Evolutionary conservation across 1,140 invertebrate genomes (phyloP), one percentile per base, ranked within the genome.

Genomic region (Neocloeon triangulifer): DNA sequence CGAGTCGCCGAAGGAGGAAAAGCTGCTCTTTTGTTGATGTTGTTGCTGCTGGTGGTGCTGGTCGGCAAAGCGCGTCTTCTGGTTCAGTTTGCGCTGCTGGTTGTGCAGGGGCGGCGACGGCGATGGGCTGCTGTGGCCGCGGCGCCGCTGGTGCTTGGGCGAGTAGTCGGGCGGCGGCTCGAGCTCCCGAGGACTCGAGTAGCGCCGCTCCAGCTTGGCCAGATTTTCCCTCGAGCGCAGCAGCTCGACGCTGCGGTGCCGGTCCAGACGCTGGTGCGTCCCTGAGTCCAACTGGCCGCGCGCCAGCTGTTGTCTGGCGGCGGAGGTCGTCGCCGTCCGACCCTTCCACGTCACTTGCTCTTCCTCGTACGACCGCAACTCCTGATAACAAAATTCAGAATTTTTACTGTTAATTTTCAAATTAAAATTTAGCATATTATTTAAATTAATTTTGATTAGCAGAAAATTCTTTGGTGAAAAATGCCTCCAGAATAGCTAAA

Each of bases 81-180:
- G 31, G 12, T 19, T 20, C n/a, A n/a, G 43, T 6, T 43, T 44
- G 3, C 35, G 38, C 16, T 42, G 41, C 12, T 42, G 40, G 33
- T 37, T 28, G 25, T 44, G 25, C 25, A 37, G 41, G 31, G 37
- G 39, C 33, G 60, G 61, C 9, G 61, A 58, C n/a, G 55, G 46
- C 8, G 55, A 32, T 5, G 7, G 15, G 5, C 26, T 27, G 26
- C 26, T n/a, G 26, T 27, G 52, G 46, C 20, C 51, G 45, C 14
- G 2, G 25, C 19, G 21, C 16, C 26, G 31, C 26, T 16, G 19
- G 34, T 21, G 56, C 2, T 66, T 66, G 2, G 69, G 69, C 2
- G 69, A 71, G 43, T 73, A 74, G 43, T 74, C 69, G 2, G 69
- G 69, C 12, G 67, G 66, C 4, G 69, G 68, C 19, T 53, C 68